Percentiles rank a stretch among this genome's conserved stretches.
Evolutionary conservation across 2,113 vertebrate genomes (phyloP).

Genomic region (Neopipo cinnamomea): DNA sequence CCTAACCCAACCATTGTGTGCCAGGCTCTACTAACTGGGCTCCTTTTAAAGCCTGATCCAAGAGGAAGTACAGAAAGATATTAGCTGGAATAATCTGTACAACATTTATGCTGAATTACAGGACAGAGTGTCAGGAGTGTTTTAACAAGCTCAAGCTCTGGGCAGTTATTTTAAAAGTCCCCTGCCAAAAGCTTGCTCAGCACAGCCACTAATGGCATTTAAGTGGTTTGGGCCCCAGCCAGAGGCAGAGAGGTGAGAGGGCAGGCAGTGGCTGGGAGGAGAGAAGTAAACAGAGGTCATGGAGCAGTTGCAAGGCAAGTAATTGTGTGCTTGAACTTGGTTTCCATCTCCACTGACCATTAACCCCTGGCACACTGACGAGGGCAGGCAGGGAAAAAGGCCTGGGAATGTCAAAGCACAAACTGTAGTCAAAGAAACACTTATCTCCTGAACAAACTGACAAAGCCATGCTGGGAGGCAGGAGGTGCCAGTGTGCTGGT

Average conservation of each 20-base stretch:
- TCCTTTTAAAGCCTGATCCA: not conserved
- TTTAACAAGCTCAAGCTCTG: conserved; percentile 20
- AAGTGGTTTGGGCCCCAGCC: conserved; percentile 25
- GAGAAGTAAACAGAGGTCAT: conserved; percentile 4
- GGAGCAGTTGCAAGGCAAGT: not conserved
- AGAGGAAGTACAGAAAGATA: not conserved
- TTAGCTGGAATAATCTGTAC: not conserved
- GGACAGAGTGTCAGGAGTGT: not conserved
- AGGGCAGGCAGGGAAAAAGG: not conserved
- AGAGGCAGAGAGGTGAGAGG: conserved; percentile 18
- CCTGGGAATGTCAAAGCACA: not conserved
- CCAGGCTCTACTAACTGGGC: not conserved
- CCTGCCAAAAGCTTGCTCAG: conserved; percentile 42
- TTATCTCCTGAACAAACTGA: not conserved
- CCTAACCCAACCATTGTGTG: not conserved
- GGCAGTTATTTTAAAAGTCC: conserved; percentile 13
- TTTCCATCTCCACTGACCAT: conserved; percentile 4
- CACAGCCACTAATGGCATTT: conserved; percentile 20
- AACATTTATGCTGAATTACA: not conserved
- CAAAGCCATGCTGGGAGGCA: not conserved
- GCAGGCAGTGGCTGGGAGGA: conserved; percentile 13
- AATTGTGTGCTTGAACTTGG: not conserved
- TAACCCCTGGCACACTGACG: not conserved
- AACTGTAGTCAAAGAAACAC: not conserved
- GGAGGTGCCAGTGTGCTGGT: not conserved